Evolutionary conservation across 2,888 invertebrate genomes (phyloP).

Genomic region (Cerceris ruficornis): DNA sequence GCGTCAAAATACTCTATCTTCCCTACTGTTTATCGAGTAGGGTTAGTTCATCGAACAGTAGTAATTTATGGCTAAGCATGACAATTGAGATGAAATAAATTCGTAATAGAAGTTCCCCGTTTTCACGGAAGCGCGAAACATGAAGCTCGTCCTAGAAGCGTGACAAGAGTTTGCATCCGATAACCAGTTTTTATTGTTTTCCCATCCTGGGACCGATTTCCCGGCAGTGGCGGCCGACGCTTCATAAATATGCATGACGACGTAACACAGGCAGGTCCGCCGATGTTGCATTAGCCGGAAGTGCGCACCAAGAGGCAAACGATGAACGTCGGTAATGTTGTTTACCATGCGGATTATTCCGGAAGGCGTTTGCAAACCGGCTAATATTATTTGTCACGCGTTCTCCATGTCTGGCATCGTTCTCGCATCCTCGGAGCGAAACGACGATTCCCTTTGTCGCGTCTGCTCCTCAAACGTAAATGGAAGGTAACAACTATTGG

Average conservation of each 20-base stretch:
- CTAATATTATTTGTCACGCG: conserved; percentile 49
- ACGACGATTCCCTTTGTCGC: not conserved
- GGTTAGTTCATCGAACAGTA: too few relatives aligned
- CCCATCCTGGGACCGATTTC: conserved; percentile 64
- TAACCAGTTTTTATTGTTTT: conserved; percentile 32
- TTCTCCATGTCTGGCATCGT: not conserved
- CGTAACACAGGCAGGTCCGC: conserved; percentile 19
- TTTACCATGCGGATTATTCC: conserved; percentile 51
- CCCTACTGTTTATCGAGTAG: too few relatives aligned
- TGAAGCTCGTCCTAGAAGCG: conserved; percentile 13
- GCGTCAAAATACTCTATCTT: too few relatives aligned
- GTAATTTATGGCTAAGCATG: too few relatives aligned
- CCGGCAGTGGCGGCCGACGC: conserved; percentile 44
- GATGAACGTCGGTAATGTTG: conserved; percentile 48
- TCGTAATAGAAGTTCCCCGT: not conserved
- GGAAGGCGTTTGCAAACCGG: conserved; percentile 31
- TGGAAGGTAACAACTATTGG: not conserved
- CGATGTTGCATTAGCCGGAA: conserved; percentile 26
- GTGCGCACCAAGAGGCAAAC: conserved; percentile 24
- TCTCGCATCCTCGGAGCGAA: not conserved
- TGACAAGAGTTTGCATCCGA: conserved; percentile 17
- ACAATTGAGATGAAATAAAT: not conserved
- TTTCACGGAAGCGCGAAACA: not conserved
- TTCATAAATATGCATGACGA: conserved; percentile 59
- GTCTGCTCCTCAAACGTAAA: not conserved